Percentiles rank a stretch among this genome's conserved stretches.
These are phyloP conservation scores for Silurus meridionalis DNA, from an alignment of 2,113 vertebrate genomes.

Conservation along the genomic window DNA sequence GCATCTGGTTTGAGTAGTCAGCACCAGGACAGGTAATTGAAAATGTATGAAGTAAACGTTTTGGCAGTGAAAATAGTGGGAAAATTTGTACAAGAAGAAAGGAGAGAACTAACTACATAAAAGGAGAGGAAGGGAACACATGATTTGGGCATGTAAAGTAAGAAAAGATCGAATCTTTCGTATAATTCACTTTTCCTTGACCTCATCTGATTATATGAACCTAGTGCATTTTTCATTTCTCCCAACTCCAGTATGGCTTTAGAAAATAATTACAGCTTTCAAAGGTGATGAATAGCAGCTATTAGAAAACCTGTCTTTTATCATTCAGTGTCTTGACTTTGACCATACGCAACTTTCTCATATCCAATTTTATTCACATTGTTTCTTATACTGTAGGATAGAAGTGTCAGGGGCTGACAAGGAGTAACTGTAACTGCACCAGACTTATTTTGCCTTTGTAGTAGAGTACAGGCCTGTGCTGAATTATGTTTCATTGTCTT, in stretches of 20 bases:
- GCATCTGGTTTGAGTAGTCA: constrained; percentile 10
- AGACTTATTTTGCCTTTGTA: background rate
- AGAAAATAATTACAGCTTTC: constrained; percentile 58
- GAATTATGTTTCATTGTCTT: background rate
- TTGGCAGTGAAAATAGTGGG: constrained; percentile 30
- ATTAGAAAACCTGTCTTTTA: constrained; percentile 48
- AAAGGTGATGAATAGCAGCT: constrained; percentile 58
- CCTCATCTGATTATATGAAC: constrained; percentile 25
- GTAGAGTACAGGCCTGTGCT: background rate
- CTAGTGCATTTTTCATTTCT: constrained; percentile 48
- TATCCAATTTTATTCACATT: constrained; percentile 8
- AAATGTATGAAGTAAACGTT: constrained; percentile 25
- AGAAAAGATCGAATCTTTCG: background rate
- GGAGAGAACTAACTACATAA: background rate
- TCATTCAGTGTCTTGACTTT: background rate
- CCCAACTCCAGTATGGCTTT: constrained; percentile 51
- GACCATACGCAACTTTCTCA: constrained; percentile 20
- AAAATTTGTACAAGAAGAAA: constrained; percentile 16
- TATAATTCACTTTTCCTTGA: constrained; percentile 18
- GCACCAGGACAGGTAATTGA: background rate
- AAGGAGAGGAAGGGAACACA: background rate
- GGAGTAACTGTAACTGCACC: background rate
- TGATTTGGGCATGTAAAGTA: background rate
- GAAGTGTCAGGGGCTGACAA: background rate
- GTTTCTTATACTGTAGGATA: background rate